Evolutionary conservation across 2,113 vertebrate species (phyloP), one percentile per base, ranked within the genome.

Genomic region (Paramormyrops kingsleyae): DNA sequence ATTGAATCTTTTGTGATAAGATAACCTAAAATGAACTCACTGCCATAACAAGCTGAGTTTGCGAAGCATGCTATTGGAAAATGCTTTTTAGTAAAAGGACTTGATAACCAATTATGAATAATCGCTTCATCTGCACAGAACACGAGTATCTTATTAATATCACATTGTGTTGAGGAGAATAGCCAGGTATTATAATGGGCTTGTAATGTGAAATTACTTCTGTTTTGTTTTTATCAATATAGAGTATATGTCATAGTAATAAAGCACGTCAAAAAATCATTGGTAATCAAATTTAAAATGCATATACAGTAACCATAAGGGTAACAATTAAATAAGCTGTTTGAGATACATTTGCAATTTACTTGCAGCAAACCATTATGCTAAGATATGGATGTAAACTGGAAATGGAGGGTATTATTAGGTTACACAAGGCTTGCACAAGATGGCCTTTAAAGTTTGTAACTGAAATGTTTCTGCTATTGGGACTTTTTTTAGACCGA

Each of bases 71-170:
- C 24, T 49, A 86, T 86, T 86, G 31, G 44, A 86, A 47, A 86
- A 86, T 50, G n/a, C 24, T 50, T 50, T 47, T 86, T 86, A 47
- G 46, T 47, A 50, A 86, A 86, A 50, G n/a, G 83, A 86, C 83
- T 86, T 84, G 83, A 86, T 86, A 86, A 86, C 83, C 83, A 86
- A 49, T 86, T 86, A 49, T 27, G 47, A 50, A 50, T 86, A 86
- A 86, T 47, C 83, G 19, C 24, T 50, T 49, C 83, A 86, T 21
- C 83, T n/a, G 1, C 83, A 47, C 83, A 49, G 44, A 27, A 86
- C 47, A n/a, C 44, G 44, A 86, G 42, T 86, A 27, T 86, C 44
- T 86, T 47, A 86, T 86, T 86, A 86, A 86, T 86, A 47, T 86
- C 83, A 86, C 44, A 86, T 47, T 27, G 24, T 49, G 44, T 49